phyloP scores from a whole-genome alignment of 2,113 vertebrate genomes.

The Panthera leo region DNA sequence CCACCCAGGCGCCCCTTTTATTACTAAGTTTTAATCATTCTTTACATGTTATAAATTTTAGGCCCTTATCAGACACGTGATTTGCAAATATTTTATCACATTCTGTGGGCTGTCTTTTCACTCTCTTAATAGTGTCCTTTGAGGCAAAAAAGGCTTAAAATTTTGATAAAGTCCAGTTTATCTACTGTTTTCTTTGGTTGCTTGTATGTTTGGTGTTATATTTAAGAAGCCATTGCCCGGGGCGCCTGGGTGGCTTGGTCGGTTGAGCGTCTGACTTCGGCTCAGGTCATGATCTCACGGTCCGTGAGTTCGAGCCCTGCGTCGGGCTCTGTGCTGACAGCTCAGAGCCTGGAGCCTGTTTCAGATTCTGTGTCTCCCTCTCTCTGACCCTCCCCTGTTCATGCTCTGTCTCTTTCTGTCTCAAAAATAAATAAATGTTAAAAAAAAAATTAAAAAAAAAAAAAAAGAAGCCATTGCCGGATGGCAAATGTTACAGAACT shows the following conservation, averaged over 20 bases:
- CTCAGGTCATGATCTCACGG: too few relatives aligned
- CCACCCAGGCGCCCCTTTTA: not conserved
- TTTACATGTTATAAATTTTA: not conserved
- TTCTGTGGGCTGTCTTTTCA: not conserved
- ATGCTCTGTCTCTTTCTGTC: too few relatives aligned
- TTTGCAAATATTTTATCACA: not conserved
- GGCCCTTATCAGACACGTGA: not conserved
- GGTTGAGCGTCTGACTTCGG: fast-evolving
- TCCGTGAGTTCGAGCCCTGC: too few relatives aligned
- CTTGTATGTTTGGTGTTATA: not conserved
- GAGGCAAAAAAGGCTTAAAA: not conserved
- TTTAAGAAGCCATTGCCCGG: not conserved
- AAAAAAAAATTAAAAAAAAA: too few relatives aligned
- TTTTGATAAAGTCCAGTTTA: not conserved
- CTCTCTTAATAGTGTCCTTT: not conserved
- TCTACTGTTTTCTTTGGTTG: not conserved
- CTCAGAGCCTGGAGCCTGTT: too few relatives aligned
- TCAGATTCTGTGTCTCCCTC: too few relatives aligned
- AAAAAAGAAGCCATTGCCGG: not conserved
- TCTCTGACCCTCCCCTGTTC: too few relatives aligned
- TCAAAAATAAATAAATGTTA: too few relatives aligned
- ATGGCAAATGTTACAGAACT: not conserved
- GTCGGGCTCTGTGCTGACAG: too few relatives aligned
- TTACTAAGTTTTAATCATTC: not conserved
- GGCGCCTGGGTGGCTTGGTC: too few relatives aligned